Conservation (phyloP, 2,888 invertebrate genomes). For the Urechis unicinctus region DNA sequence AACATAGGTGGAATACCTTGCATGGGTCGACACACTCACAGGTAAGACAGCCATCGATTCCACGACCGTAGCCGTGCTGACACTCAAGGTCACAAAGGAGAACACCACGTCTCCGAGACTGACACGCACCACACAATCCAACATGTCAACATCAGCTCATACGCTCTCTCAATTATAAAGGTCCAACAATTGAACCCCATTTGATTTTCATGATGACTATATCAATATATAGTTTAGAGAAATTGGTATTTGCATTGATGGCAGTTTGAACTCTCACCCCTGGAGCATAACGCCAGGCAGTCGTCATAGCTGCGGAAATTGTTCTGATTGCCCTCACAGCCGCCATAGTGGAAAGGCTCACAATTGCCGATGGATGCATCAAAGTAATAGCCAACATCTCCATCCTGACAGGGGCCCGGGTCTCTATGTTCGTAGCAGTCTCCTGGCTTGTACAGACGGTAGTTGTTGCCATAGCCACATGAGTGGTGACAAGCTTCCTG, state of each 20-base stretch:
- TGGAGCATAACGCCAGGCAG: slow-evolving; percentile 19
- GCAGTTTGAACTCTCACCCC: slow-evolving; percentile 7
- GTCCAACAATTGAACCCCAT: too few relatives aligned
- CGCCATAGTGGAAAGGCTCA: slow-evolving; percentile 71
- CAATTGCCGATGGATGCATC: slow-evolving; percentile 47
- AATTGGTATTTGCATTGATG: not conserved
- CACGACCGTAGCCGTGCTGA: slow-evolving; percentile 11
- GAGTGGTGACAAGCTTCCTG: not conserved
- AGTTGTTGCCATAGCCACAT: not conserved
- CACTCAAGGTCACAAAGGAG: slow-evolving; percentile 14
- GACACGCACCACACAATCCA: too few relatives aligned
- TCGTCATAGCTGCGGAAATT: slow-evolving; percentile 47
- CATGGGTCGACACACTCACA: slow-evolving; percentile 19
- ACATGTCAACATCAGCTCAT: too few relatives aligned
- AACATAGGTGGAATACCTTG: too few relatives aligned
- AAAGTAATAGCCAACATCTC: slow-evolving; percentile 63
- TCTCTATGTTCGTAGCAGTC: slow-evolving; percentile 59
- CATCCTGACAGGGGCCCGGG: slow-evolving; percentile 27
- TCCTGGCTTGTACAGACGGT: not conserved
- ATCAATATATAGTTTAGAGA: too few relatives aligned
- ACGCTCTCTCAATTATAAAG: too few relatives aligned
- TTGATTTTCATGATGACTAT: too few relatives aligned
- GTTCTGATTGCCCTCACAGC: slow-evolving; percentile 87
- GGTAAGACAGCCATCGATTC: slow-evolving; percentile 16
- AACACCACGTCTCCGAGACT: slow-evolving; percentile 12